Evolutionary conservation across 2,113 vertebrate species (phyloP).

Genomic region (Serinus canaria): DNA sequence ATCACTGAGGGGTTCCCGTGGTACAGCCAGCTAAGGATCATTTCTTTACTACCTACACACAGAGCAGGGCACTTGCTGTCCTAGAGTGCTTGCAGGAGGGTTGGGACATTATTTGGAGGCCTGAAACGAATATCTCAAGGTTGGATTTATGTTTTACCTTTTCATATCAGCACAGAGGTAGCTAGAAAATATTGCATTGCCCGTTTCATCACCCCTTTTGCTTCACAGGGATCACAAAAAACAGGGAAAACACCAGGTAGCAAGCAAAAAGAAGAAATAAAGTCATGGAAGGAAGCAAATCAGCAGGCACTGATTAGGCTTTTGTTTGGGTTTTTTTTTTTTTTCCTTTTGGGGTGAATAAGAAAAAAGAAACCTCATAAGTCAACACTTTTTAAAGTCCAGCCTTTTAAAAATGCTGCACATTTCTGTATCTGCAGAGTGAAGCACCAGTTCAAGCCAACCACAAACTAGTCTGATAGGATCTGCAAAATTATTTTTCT

Average conservation of each 20-base stretch:
- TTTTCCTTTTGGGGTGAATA: background rate
- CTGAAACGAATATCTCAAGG: background rate
- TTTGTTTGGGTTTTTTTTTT: background rate
- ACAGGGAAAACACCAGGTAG: background rate
- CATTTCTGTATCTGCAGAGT: background rate
- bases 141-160: background rate
- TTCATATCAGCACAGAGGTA: background rate
- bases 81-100: background rate
- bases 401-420: background rate
- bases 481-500: background rate
- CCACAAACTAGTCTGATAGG: background rate
- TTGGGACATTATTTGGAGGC: background rate
- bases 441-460: background rate
- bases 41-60: background rate
- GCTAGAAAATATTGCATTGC: background rate
- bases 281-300: background rate
- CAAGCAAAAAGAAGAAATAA: background rate
- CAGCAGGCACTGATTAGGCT: background rate
- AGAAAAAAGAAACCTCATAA: background rate
- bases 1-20: background rate
- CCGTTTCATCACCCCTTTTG: background rate
- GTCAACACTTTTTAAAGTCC: background rate
- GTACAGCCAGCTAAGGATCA: rapidly evolving
- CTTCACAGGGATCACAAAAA: background rate
- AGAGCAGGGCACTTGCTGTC: background rate